Evolutionary conservation across 1,140 invertebrate genomes (phyloP).

Genomic region (Apocrypta bakeri): DNA sequence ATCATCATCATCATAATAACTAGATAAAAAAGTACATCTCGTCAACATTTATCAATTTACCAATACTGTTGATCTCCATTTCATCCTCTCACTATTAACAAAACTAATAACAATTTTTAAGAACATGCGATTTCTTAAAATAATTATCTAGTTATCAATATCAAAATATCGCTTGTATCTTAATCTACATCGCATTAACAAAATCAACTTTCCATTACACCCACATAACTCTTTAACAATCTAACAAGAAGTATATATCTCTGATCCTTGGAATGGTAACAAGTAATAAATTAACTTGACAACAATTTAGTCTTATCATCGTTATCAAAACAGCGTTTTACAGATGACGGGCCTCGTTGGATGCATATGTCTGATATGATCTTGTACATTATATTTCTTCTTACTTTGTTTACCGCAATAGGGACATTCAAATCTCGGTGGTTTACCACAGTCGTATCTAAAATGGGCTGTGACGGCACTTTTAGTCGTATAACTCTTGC

Average conservation of each 20-base stretch:
- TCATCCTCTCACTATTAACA: neutral
- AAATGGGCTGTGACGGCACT: constrained; percentile 77
- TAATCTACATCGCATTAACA: neutral
- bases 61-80: neutral
- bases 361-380: constrained; percentile 69
- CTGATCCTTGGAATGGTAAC: too few species aligned
- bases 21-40: neutral
- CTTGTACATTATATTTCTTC: constrained; percentile 73
- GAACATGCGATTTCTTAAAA: too few species aligned
- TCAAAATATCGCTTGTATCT: neutral
- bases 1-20: neutral
- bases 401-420: constrained; percentile 73
- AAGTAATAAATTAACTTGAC: neutral
- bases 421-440: constrained; percentile 71
- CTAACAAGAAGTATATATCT: too few species aligned
- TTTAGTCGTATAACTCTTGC: constrained; percentile 77
- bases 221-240: neutral
- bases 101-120: neutral
- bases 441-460: constrained; percentile 74
- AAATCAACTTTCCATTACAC: neutral
- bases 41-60: neutral
- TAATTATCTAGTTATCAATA: too few species aligned
- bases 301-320: neutral
- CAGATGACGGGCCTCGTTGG: constrained; percentile 58
- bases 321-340: constrained; percentile 61